Evolutionary conservation across 2,797 vertebrate species (phyloP).

Genomic region (Acestrorhynchus altus): DNA sequence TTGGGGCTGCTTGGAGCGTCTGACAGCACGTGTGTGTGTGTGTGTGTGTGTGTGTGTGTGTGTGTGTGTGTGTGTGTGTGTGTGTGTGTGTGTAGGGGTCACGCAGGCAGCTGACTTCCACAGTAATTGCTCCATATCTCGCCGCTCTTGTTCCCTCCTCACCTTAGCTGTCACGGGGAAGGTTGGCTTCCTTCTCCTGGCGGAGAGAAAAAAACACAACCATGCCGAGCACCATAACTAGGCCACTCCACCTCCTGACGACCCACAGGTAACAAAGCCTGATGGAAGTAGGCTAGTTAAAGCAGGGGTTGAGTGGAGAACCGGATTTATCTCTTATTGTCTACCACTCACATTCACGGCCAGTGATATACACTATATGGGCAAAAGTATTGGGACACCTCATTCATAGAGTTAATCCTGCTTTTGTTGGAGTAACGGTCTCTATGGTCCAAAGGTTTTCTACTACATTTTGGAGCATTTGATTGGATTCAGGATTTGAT

Average conservation of each 20-base stretch:
- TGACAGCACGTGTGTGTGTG: conserved; percentile 33
- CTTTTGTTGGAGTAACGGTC: no score
- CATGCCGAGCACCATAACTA: conserved; percentile 29
- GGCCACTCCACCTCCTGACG: conserved; percentile 49
- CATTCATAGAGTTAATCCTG: no score
- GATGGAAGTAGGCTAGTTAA: conserved; percentile 36
- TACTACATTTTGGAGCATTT: no score
- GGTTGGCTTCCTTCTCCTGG: conserved; percentile 43
- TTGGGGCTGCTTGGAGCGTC: conserved; percentile 24
- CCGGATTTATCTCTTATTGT: no score
- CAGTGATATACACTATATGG: no score
- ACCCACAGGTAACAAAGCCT: conserved; percentile 33
- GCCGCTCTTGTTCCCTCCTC: conserved; percentile 54
- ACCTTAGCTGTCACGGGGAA: conserved; percentile 57
- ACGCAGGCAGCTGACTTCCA: conserved; percentile 36
- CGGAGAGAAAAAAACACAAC: conserved; percentile 9
- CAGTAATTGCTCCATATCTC: conserved; percentile 52
- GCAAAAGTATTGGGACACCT: no score
- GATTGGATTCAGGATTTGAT: no score
- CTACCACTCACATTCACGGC: no score
- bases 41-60: conserved; percentile 25
- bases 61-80: conserved; percentile 27
- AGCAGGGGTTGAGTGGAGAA: neutral
- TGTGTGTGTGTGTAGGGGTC: conserved; percentile 10
- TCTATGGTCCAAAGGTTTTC: no score